A percentile compares a stretch with the other conserved stretches of the same genome.
Conservation (phyloP, 2,797 vertebrate species). For the Naso thynnoides region DNA sequence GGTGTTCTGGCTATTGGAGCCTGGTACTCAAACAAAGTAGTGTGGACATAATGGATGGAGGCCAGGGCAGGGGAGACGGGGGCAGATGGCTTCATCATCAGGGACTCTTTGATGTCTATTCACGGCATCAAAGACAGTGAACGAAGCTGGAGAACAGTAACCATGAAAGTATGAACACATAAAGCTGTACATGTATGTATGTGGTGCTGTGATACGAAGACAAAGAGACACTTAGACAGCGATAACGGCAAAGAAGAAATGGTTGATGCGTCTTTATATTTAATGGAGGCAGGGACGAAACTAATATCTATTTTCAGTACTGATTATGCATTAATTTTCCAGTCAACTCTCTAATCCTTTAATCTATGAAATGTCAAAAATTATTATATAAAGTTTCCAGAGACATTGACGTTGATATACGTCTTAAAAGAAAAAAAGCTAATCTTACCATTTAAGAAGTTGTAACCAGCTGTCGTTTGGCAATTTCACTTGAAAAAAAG, state of each 20-base stretch:
- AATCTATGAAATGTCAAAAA: slow-evolving; percentile 12
- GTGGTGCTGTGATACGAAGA: slow-evolving; percentile 20
- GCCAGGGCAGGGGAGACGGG: slow-evolving; percentile 68
- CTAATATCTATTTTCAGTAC: not conserved
- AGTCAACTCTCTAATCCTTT: not conserved
- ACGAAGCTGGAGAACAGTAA: slow-evolving; percentile 47
- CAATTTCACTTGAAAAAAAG: not conserved
- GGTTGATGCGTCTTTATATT: not conserved
- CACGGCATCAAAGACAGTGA: slow-evolving; percentile 70
- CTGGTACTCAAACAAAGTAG: slow-evolving; percentile 76
- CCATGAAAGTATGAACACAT: slow-evolving; percentile 50
- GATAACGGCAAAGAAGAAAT: not conserved
- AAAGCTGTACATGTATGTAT: slow-evolving; percentile 30
- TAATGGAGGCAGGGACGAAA: not conserved
- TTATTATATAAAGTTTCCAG: not conserved
- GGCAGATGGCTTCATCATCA: slow-evolving; percentile 78
- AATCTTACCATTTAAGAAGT: not conserved
- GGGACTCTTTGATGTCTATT: slow-evolving; percentile 73
- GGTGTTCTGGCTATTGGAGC: slow-evolving; percentile 65
- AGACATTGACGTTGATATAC: not conserved
- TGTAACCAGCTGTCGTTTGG: not conserved
- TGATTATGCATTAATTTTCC: not conserved
- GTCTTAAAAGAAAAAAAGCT: not conserved
- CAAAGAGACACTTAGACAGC: not conserved
- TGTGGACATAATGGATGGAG: slow-evolving; percentile 79